Evolutionary conservation across 2,888 invertebrate genomes (phyloP), one percentile per base, ranked within the genome.

Genomic region (Dryobota labecula): DNA sequence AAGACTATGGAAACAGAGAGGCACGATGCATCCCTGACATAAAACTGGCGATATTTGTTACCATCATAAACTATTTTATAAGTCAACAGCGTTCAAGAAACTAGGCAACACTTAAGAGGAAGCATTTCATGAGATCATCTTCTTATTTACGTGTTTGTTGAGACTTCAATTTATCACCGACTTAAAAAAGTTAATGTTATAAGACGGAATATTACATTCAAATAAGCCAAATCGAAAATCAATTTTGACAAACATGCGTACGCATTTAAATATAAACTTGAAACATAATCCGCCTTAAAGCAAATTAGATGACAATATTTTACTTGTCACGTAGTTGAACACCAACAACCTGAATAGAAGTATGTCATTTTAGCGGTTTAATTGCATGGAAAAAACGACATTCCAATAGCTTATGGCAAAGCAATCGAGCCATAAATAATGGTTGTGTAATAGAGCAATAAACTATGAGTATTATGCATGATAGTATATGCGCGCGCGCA

Each of bases 391-490:
- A 92, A 90, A 91, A 90, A 85, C 86, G 53, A 73, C 87, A 91
- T 90, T 89, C 90, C 86, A 76, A 78, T 71, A 82, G 87, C 84
- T 87, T 87, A 87, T 83, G 80, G 85, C 86, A 82, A 87, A 84
- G 88, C 88, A 87, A 88, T 88, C 83, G 79, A 78, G 80, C 76
- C 81, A 89, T 91, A 90, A 91, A 90, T 89, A 90, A 88, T 86
- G 76, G 87, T 92, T 92, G 88, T 89, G 92, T 90, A 94, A 93
- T 92, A 90, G 89, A 92, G 90, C 89, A 89, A 92, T 93, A 92
- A 92, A 91, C 87, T 85, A 85, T 78, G 68, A 81, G 81, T 87
- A 85, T 88, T 89, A 89, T 89, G 84, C 85, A 85, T 80, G 83
- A 86, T 85, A 85, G 74, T 75, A 86, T 74, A 76, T 83, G 78